A percentile compares a stretch with the other conserved stretches of the same genome.
These are phyloP conservation scores for Rhinichthys osculus DNA, from an alignment of 2,797 vertebrate genomes.

Conservation along the genomic window DNA sequence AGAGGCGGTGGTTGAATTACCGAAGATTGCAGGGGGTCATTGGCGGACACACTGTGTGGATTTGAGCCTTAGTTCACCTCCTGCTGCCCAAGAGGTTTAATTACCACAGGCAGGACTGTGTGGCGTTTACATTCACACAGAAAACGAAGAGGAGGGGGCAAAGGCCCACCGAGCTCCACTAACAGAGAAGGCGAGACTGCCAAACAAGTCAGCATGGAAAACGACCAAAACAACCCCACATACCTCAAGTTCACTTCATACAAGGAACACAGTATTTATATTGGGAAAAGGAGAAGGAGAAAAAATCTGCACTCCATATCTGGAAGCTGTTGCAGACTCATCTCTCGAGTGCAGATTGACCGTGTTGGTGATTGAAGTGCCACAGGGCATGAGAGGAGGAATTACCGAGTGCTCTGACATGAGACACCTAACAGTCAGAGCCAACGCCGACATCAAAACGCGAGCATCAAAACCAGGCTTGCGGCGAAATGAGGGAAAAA, in stretches of 20 bases:
- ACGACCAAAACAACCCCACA: conserved; percentile 25
- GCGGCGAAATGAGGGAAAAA: conserved; percentile 54
- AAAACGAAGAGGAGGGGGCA: conserved; percentile 29
- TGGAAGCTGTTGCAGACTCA: conserved; percentile 48
- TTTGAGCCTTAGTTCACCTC: conserved; percentile 74
- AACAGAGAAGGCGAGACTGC: conserved; percentile 30
- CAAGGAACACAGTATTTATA: conserved; percentile 42
- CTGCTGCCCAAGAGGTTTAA: conserved; percentile 79
- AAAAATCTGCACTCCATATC: conserved; percentile 29
- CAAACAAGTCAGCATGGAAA: conserved; percentile 28
- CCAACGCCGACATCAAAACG: conserved; percentile 45
- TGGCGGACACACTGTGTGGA: conserved; percentile 65
- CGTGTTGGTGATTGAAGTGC: conserved; percentile 63
- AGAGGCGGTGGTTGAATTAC: conserved; percentile 62
- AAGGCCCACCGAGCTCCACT: conserved; percentile 41
- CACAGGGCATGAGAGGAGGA: conserved; percentile 58
- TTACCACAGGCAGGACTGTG: conserved; percentile 76
- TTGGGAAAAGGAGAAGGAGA: conserved; percentile 9
- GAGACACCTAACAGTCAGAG: conserved; percentile 57
- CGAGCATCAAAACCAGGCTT: conserved; percentile 42
- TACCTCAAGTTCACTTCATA: conserved; percentile 16
- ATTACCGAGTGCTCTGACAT: conserved; percentile 57
- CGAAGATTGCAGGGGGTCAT: conserved; percentile 51
- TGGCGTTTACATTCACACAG: conserved; percentile 70
- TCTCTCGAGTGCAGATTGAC: conserved; percentile 57